A percentile compares a stretch with the other conserved stretches of the same genome.
phyloP scores from a whole-genome alignment of 1,140 invertebrate genomes.

The Proctacanthus coquilletti region DNA sequence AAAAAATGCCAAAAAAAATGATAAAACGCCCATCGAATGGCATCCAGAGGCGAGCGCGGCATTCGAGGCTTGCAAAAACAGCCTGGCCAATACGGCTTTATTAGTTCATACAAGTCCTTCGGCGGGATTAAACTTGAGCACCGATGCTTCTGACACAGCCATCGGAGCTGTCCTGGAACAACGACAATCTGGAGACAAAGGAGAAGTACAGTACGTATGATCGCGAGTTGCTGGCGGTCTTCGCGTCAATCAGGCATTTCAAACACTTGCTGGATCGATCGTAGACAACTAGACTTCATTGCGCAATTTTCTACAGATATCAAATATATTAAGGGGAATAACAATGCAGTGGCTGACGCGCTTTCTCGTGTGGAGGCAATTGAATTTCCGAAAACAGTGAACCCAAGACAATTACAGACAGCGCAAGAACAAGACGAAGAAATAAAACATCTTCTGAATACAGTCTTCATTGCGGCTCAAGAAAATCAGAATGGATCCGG shows the following conservation, averaged over 20 bases:
- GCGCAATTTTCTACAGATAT: constrained; percentile 15
- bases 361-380: too few relatives aligned
- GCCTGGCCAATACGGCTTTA: constrained; percentile 13
- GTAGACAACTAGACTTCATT: constrained; percentile 15
- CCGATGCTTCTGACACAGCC: constrained; percentile 23
- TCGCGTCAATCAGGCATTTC: constrained; percentile 20
- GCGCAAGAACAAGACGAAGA: constrained; percentile 12
- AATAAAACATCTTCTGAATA: constrained; percentile 15
- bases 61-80: constrained; percentile 28
- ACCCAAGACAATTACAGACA: constrained; percentile 8
- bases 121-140: constrained; percentile 9
- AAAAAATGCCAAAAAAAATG: constrained; percentile 12
- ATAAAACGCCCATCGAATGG: constrained; percentile 11
- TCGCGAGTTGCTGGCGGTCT: constrained; percentile 27
- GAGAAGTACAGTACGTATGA: constrained; percentile 22
- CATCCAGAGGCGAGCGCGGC: constrained; percentile 9
- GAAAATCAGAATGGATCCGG: constrained; percentile 1
- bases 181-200: constrained; percentile 12
- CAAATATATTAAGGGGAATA: constrained; percentile 12
- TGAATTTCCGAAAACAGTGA: constrained; percentile 6
- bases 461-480: constrained; percentile 6
- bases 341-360: constrained; percentile 17
- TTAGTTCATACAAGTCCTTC: constrained; percentile 14
- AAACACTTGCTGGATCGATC: constrained; percentile 19
- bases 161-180: constrained; percentile 29